A percentile compares a stretch with the other conserved stretches of the same genome.
These are phyloP conservation scores for Pelvicachromis taeniatus DNA, from an alignment of 2,113 vertebrate species.

Conservation along the genomic window DNA sequence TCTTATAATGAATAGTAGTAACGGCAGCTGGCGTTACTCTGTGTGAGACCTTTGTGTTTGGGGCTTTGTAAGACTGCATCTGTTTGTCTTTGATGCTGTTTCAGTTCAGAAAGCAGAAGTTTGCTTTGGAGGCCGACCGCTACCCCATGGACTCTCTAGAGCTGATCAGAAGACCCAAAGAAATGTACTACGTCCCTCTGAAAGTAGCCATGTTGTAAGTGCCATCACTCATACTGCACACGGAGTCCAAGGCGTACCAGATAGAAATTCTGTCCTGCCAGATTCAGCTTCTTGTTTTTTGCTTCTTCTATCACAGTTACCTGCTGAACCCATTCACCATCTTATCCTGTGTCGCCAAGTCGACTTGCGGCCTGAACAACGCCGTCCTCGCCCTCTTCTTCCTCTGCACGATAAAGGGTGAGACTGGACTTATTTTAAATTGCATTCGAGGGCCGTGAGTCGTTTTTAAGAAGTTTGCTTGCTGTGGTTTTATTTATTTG, in stretches of 20 bases:
- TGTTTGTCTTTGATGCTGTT: neutral
- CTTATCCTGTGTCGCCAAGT: slow-evolving; percentile 96
- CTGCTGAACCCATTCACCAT: slow-evolving; percentile 94
- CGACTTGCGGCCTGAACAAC: slow-evolving; percentile 94
- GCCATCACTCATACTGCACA: neutral
- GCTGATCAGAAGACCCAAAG: slow-evolving; percentile 87
- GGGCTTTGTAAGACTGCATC: fast-evolving
- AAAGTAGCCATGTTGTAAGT: slow-evolving; percentile 97
- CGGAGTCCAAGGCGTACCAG: fast-evolving
- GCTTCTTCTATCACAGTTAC: slow-evolving; percentile 76
- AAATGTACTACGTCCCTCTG: slow-evolving; percentile 93
- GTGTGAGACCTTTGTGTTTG: neutral
- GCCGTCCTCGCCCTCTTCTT: slow-evolving; percentile 88
- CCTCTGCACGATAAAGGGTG: slow-evolving; percentile 91
- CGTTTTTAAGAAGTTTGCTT: neutral
- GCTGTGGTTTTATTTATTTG: neutral
- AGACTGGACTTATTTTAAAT: neutral
- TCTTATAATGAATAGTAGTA: neutral
- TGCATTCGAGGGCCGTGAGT: fast-evolving
- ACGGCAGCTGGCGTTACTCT: fast-evolving
- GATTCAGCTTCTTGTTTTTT: neutral
- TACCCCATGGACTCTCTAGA: slow-evolving; percentile 88
- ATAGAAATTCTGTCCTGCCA: neutral
- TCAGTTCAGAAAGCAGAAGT: slow-evolving; percentile 96
- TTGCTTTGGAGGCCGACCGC: slow-evolving; percentile 85